A percentile compares a stretch with the other conserved stretches of the same genome.
These are phyloP conservation scores for Apodemia hepburni DNA, from an alignment of 2,888 invertebrate genomes.

Conservation along the genomic window DNA sequence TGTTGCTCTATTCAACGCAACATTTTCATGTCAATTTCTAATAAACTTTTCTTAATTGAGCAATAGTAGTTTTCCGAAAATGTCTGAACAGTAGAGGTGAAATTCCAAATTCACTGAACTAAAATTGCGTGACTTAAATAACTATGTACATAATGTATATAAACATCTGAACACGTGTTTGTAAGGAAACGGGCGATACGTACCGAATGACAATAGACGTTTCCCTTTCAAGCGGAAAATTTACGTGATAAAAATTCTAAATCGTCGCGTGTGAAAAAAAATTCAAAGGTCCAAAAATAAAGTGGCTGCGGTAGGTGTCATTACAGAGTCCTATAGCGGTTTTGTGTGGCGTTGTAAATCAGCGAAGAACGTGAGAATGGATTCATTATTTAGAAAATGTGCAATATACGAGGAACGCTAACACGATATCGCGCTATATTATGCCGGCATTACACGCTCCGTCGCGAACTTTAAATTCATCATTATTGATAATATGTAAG, in stretches of 20 bases:
- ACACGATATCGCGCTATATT: constrained; percentile 30
- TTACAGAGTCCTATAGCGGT: constrained; percentile 67
- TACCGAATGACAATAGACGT: constrained; percentile 73
- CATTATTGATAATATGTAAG: constrained; percentile 1
- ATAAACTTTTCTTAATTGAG: constrained; percentile 58
- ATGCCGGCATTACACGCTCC: constrained; percentile 24
- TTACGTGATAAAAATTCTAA: constrained; percentile 78
- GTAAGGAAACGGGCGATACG: constrained; percentile 66
- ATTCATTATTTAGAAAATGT: constrained; percentile 67
- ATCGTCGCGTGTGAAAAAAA: constrained; percentile 74
- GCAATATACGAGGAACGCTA: constrained; percentile 34
- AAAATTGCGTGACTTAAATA: constrained; percentile 75
- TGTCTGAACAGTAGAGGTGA: constrained; percentile 39
- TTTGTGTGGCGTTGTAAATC: constrained; percentile 66
- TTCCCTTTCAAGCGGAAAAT: constrained; percentile 78
- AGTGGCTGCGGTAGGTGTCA: constrained; percentile 75
- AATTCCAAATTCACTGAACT: constrained; percentile 57
- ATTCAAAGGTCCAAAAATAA: constrained; percentile 66
- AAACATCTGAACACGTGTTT: constrained; percentile 68
- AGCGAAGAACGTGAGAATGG: constrained; percentile 67
- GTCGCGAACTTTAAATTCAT: constrained; percentile 19
- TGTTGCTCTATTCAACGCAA: constrained; percentile 18
- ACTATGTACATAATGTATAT: constrained; percentile 56
- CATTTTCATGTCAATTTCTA: constrained; percentile 49
- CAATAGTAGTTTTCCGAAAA: constrained; percentile 45